phyloP scores from a whole-genome alignment of 2,797 vertebrate genomes.

The Semotilus atromaculatus region DNA sequence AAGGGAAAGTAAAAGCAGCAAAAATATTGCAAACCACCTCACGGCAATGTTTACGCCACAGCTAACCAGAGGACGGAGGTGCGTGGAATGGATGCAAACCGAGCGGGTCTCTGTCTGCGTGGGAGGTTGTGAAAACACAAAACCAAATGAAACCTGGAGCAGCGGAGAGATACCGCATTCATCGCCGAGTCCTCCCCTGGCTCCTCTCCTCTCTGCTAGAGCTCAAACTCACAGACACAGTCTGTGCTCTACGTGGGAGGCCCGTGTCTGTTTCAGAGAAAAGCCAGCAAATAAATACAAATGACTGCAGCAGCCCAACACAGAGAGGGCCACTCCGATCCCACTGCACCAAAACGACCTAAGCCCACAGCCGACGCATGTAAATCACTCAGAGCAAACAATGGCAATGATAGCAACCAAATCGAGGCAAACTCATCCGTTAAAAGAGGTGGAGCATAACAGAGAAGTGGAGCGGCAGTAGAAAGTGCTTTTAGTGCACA shows the following conservation, averaged over 20 bases:
- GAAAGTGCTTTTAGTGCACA: slow-evolving; percentile 12
- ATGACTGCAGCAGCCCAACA: slow-evolving; percentile 77
- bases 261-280: slow-evolving; percentile 51
- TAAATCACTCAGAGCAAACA: slow-evolving; percentile 46
- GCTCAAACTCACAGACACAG: slow-evolving; percentile 47
- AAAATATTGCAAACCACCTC: not conserved
- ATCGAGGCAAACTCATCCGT: slow-evolving; percentile 35
- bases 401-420: slow-evolving; percentile 36
- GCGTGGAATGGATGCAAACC: slow-evolving; percentile 23
- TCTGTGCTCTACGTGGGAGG: slow-evolving; percentile 56
- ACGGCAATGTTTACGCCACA: not conserved
- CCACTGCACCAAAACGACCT: slow-evolving; percentile 52
- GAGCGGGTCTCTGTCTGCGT: slow-evolving; percentile 31
- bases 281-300: slow-evolving; percentile 74
- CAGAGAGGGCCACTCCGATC: slow-evolving; percentile 51
- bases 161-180: slow-evolving; percentile 48
- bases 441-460: slow-evolving; percentile 43
- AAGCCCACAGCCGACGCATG: slow-evolving; percentile 30
- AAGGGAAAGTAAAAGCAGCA: not conserved
- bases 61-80: slow-evolving; percentile 27
- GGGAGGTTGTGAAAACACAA: slow-evolving; percentile 48
- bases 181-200: slow-evolving; percentile 45
- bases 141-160: slow-evolving; percentile 48
- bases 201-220: slow-evolving; percentile 48
- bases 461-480: not conserved